These are phyloP conservation scores for Nyctibius bracteatus DNA, from an alignment of 2,113 vertebrate species.

Conservation along the genomic window DNA sequence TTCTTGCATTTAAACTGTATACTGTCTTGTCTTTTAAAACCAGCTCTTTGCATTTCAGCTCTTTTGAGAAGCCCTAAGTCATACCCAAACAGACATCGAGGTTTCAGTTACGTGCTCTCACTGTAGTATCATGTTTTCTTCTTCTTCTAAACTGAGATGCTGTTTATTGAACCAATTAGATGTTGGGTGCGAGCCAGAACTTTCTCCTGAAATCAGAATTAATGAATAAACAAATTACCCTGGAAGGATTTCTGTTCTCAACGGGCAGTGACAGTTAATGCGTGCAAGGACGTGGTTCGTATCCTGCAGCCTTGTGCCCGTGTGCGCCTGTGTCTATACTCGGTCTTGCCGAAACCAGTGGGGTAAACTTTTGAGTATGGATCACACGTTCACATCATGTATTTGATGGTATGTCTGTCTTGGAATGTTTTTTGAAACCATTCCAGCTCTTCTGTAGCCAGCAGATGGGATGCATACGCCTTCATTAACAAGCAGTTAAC, in stretches of 20 bases:
- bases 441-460: conserved; percentile 47
- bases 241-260: neutral
- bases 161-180: conserved; percentile 60
- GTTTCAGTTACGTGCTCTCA: neutral
- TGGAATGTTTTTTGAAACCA: conserved; percentile 30
- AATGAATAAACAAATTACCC: conserved; percentile 33
- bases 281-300: neutral
- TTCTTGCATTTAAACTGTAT: neutral
- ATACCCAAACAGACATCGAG: neutral
- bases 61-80: neutral
- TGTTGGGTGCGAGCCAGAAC: conserved; percentile 47
- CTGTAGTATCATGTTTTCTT: neutral
- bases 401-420: conserved; percentile 9
- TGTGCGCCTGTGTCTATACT: neutral
- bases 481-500: conserved; percentile 57
- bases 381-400: neutral
- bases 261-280: neutral
- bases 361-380: neutral
- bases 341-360: accelerated
- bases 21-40: neutral
- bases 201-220: conserved; percentile 54
- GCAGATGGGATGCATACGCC: conserved; percentile 61
- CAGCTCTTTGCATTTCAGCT: neutral
- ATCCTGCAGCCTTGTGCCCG: neutral
- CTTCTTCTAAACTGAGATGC: neutral